phyloP scores from a whole-genome alignment of 2,888 invertebrate genomes.

The Lampropteryx suffumata region DNA sequence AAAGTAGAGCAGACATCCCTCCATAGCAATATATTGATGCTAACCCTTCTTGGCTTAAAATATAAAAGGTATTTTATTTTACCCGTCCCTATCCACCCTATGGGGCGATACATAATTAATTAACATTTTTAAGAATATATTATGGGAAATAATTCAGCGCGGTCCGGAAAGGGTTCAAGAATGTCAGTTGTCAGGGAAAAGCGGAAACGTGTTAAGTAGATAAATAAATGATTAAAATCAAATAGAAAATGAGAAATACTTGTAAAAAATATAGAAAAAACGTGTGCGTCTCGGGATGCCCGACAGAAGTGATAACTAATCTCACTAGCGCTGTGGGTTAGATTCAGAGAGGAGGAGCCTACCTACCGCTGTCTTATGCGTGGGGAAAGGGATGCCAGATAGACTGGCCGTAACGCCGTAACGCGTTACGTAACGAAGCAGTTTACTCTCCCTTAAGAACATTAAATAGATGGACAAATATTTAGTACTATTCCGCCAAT shows the following conservation, averaged over 20 bases:
- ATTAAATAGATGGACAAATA: no score
- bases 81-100: conserved; percentile 44
- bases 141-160: conserved; percentile 64
- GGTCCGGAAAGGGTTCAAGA: conserved; percentile 69
- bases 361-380: no score
- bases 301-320: no score
- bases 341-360: no score
- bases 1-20: conserved; percentile 14
- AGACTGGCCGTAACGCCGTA: no score
- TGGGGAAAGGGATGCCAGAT: no score
- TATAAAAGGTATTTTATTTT: conserved; percentile 48
- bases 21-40: conserved; percentile 7
- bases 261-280: no score
- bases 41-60: conserved; percentile 33
- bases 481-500: no score
- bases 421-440: no score
- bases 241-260: neutral
- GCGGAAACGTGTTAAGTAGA: conserved; percentile 24
- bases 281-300: no score
- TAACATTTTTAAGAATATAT: conserved; percentile 72
- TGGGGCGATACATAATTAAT: conserved; percentile 58
- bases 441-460: no score
- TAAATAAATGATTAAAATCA: conserved; percentile 41
- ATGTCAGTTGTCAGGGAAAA: conserved; percentile 69
- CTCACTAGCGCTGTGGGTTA: no score